Evolutionary conservation across 1,140 invertebrate species (phyloP).

Genomic region (Augochlora pura): DNA sequence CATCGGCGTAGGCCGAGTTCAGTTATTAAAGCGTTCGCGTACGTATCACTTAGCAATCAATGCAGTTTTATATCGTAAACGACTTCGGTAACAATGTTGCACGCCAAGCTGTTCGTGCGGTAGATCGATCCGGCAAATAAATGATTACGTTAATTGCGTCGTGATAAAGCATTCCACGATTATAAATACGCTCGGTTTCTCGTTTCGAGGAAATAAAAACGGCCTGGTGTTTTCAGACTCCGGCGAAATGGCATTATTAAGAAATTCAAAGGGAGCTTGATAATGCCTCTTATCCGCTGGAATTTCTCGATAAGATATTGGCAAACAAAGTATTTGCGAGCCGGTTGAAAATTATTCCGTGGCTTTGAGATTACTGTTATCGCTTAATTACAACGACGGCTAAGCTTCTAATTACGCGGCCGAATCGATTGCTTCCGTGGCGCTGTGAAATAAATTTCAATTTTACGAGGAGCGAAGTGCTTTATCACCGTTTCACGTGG

Average conservation of each 20-base stretch:
- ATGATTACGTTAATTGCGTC: slow-evolving; percentile 32
- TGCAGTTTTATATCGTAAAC: slow-evolving; percentile 20
- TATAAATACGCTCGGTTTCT: slow-evolving; percentile 29
- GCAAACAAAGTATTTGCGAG: neutral
- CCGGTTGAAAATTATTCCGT: neutral
- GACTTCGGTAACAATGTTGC: slow-evolving; percentile 18
- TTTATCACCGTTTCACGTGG: too few species aligned
- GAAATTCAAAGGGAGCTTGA: slow-evolving; percentile 6
- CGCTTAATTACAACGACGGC: neutral
- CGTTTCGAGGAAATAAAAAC: neutral
- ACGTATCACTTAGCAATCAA: slow-evolving; percentile 48
- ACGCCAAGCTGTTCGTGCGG: slow-evolving; percentile 38
- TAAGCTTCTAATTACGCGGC: neutral
- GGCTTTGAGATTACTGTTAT: neutral
- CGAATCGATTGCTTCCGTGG: too few species aligned
- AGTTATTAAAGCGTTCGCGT: slow-evolving; percentile 38
- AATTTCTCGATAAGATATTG: neutral
- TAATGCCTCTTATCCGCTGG: neutral
- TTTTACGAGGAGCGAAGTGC: too few species aligned
- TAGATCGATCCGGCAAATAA: slow-evolving; percentile 44
- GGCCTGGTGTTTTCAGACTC: slow-evolving; percentile 5
- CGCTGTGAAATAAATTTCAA: too few species aligned
- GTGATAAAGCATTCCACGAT: slow-evolving; percentile 39
- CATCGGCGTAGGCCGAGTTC: slow-evolving; percentile 31
- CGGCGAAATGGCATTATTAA: slow-evolving; percentile 28